Base-by-base conservation (phyloP, 2,797 vertebrate species). In the Karalla daura region DNA sequence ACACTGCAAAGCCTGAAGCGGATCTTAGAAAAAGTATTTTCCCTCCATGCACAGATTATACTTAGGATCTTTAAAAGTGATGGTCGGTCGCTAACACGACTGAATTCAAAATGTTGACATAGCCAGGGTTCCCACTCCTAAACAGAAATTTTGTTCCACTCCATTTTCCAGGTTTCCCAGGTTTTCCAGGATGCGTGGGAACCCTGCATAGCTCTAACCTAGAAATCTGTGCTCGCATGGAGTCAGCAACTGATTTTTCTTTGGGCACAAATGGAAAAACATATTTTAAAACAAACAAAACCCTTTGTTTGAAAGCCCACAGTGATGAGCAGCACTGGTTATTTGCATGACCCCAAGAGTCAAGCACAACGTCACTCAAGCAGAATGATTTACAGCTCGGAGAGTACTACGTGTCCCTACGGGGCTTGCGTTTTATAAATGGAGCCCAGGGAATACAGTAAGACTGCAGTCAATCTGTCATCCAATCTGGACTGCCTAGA, bases 401-500 rank as follows among this genome's bases (percentile, higher is more conserved):
- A 68, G 58, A 76, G 53, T 21, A 47, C 47, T 43, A 28, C 32
- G 56, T 39, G 56, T 82, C 59, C 50, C 64, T 36, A 18, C 36
- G 45, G 52, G 73, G 66, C 43, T 81, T 65, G 71, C 23, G 23
- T 67, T 78, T 67, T 61, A 55, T 75, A 78, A 87, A 78, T 33
- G 60, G 43, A 47, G 58, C 30, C 49, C 28, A 11, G 67, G 64
- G 77, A 72, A 70, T 74, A 76, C 20, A 63, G 49, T 58, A n/a
- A 61, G 63, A 70, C 68, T 55, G 55, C 69, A 81, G 66, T 82
- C 81, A 87, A 76, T 85, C 74, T 86, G 82, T 86, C 78, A 80
- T 74, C 75, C 70, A 82, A 81, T 80, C 77, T 84, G 71, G 52
- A 28, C 64, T 69, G 51, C 63, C 81, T 47, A 74, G 35, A 75